These are phyloP conservation scores for Uromys caudimaculatus DNA, from an alignment of 2,797 vertebrate species.

Conservation along the genomic window DNA sequence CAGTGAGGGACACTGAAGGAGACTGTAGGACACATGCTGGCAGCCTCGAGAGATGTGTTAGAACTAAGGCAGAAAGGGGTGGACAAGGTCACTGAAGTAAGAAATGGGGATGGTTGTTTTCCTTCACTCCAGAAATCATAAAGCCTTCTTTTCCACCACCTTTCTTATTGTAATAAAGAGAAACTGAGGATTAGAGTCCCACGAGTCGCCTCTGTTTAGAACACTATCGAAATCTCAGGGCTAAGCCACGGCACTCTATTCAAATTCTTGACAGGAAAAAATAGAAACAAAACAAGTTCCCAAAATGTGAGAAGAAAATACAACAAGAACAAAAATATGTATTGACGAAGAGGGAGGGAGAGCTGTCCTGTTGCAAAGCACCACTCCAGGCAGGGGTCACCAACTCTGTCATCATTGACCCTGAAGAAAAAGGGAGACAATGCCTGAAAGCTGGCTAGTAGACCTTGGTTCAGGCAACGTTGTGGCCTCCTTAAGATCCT, in stretches of 20 bases:
- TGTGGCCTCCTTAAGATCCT: not conserved
- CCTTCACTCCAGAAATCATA: not conserved
- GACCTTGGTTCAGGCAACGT: too few relatives aligned
- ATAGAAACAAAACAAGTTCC: not conserved
- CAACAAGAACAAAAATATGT: not conserved
- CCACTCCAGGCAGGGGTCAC: rapidly evolving
- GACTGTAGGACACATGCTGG: not conserved
- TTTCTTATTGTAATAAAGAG: not conserved
- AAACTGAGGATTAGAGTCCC: not conserved
- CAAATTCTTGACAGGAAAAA: not conserved
- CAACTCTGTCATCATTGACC: rapidly evolving
- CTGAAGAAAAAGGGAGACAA: rapidly evolving
- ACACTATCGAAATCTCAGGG: not conserved
- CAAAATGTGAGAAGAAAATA: not conserved
- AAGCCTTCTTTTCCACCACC: not conserved
- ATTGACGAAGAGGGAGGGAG: too few relatives aligned
- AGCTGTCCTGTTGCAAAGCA: rapidly evolving
- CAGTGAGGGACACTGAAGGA: not conserved
- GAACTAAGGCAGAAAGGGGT: not conserved
- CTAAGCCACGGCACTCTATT: not conserved
- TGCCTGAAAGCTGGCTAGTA: rapidly evolving
- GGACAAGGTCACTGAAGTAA: not conserved
- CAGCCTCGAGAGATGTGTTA: not conserved
- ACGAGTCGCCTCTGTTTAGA: not conserved
- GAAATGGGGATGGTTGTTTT: not conserved